Evolutionary conservation across 2,888 invertebrate genomes (phyloP).

Genomic region (Lasioglossum malachurum): DNA sequence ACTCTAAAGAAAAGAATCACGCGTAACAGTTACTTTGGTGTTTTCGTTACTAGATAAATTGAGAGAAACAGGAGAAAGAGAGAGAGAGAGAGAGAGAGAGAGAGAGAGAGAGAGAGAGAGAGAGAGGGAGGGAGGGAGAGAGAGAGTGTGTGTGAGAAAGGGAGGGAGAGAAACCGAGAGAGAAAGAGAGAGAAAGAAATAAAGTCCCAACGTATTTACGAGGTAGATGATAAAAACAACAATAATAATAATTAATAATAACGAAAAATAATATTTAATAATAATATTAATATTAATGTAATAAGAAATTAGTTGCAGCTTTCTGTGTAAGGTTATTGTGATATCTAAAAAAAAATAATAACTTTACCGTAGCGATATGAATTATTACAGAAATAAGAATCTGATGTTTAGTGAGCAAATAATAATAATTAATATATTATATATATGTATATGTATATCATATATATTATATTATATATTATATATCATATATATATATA

Average conservation of each 20-base stretch:
- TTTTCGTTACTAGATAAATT: constrained; percentile 53
- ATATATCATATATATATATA: neutral
- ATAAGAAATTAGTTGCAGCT: constrained; percentile 81
- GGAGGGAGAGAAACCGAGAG: constrained; percentile 19
- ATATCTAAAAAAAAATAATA: constrained; percentile 81
- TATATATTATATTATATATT: constrained; percentile 1
- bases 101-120: constrained; percentile 21
- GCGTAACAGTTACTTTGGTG: constrained; percentile 61
- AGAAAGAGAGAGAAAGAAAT: constrained; percentile 21
- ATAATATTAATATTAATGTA: constrained; percentile 64
- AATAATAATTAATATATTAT: constrained; percentile 35
- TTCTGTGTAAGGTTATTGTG: constrained; percentile 84
- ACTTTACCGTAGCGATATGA: constrained; percentile 74
- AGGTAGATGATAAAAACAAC: constrained; percentile 57
- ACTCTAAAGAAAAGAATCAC: constrained; percentile 26
- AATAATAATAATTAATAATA: constrained; percentile 59
- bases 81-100: constrained; percentile 16
- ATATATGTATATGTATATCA: neutral
- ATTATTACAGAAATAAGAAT: constrained; percentile 69
- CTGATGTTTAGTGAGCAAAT: constrained; percentile 73
- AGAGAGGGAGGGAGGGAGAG: constrained; percentile 29
- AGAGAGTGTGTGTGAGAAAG: constrained; percentile 23
- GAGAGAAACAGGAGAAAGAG: constrained; percentile 11
- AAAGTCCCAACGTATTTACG: constrained; percentile 67
- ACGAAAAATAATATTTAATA: constrained; percentile 60